Percentiles rank a stretch among this genome's conserved stretches.
phyloP scores from a whole-genome alignment of 2,113 vertebrate species.

The Balaenoptera acutorostrata region DNA sequence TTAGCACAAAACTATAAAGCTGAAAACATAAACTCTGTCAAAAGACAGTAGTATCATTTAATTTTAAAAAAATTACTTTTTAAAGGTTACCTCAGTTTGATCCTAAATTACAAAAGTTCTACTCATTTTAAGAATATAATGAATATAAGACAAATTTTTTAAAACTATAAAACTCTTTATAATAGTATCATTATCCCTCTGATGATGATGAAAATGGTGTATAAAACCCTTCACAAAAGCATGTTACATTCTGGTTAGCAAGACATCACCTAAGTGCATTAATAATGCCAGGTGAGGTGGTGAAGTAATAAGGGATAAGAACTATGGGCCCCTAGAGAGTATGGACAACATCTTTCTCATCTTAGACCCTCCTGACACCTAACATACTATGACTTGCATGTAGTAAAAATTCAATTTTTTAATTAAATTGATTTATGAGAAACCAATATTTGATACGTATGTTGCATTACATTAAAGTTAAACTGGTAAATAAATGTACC shows the following conservation, averaged over 20 bases:
- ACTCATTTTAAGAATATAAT: neutral
- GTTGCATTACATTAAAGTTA: slow-evolving; percentile 12
- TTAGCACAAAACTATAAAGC: slow-evolving; percentile 21
- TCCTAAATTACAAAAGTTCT: slow-evolving; percentile 9
- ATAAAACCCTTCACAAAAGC: slow-evolving; percentile 31
- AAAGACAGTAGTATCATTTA: slow-evolving; percentile 8
- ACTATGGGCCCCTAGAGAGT: neutral
- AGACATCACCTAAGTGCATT: neutral
- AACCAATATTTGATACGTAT: neutral
- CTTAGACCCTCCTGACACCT: neutral
- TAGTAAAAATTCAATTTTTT: neutral
- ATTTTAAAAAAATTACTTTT: neutral
- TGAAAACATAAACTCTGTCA: neutral
- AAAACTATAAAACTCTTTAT: neutral
- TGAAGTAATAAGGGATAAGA: neutral
- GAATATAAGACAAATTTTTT: slow-evolving; percentile 4
- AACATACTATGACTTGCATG: neutral
- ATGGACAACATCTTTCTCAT: neutral
- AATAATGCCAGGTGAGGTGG: neutral
- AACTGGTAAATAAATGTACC: slow-evolving; percentile 27
- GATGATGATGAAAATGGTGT: neutral
- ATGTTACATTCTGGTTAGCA: slow-evolving; percentile 22
- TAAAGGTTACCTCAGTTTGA: slow-evolving; percentile 30
- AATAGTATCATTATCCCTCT: neutral
- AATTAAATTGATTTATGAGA: neutral